These are phyloP conservation scores for Ylistrum balloti DNA, from an alignment of 1,140 invertebrate species.

Conservation along the genomic window DNA sequence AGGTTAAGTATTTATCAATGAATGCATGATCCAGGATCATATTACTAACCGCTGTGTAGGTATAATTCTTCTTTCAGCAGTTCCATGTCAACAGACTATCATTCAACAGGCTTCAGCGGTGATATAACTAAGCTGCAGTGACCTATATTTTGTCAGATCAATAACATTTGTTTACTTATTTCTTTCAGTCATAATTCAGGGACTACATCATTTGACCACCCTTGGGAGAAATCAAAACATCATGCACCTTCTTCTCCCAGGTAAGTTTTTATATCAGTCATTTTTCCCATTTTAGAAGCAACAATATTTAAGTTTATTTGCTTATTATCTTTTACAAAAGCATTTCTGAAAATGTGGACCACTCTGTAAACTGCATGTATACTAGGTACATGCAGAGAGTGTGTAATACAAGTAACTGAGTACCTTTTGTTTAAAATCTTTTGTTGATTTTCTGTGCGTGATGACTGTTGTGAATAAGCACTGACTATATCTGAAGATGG, in stretches of 20 bases:
- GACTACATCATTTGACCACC: conserved; percentile 75
- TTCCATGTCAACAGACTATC: not conserved
- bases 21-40: not conserved
- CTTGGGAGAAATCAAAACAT: conserved; percentile 66
- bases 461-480: no score
- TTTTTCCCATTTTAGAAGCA: no score
- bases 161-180: not conserved
- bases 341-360: no score
- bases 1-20: not conserved
- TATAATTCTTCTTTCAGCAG: not conserved
- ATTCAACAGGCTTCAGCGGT: not conserved
- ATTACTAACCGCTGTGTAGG: not conserved
- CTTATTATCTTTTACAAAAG: no score
- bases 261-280: not conserved
- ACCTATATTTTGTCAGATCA: not conserved
- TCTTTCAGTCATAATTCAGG: conserved; percentile 75
- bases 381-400: no score
- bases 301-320: no score
- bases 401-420: no score
- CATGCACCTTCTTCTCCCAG: conserved; percentile 52
- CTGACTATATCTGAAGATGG: not conserved
- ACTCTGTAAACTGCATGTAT: no score
- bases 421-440: no score
- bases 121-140: not conserved
- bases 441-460: no score